Base-by-base conservation (phyloP, 92 coral and sea anemone genomes). In the Epizoanthus rinbou region DNA sequence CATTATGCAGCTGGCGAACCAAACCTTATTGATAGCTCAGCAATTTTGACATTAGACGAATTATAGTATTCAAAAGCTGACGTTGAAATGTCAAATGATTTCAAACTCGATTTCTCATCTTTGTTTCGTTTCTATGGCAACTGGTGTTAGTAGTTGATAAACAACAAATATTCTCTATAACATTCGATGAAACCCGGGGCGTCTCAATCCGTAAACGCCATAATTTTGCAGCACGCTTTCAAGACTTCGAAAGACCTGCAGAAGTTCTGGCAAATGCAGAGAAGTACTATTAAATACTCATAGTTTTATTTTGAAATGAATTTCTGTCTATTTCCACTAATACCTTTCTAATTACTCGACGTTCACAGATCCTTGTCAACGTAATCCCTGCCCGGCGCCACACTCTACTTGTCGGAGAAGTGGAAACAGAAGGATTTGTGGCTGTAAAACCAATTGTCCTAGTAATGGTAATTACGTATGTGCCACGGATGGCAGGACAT, bases 401-500 rank as follows among this genome's bases (percentile, higher is more conserved):
- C 70, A 78, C 52, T 19, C 82, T 10, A 14, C 47, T 6, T 78
- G 82, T 43, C 82, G 39, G 19, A 78, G 82, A 2, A 37, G 10
- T 1, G 71, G 82, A 17, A 62, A 11, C 37, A 43, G 71, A 35
- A 78, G 82, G 25, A 19, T 22, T 5, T 78, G 82, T 57, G 23
- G 56, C 23, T 78, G 82, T 15, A 21, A 78, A 22, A 78, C 71
- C 14, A 9, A 78, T 23, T 78, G 82, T 62, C 82, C 82, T 14
- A 8, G 3, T 17, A 10, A 9, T 0, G 9, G 4, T 13, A 23
- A 37, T 39, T 7, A 5, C 22, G 57, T 78, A 14, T 78, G 82
- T 78, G 82, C 70, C 23, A 60, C 82, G 8, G 82, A 78, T 31
- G 71, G 71, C 21, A 57, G 82, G 16, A 39, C 70, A 4, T 78